Evolutionary conservation across 2,797 vertebrate genomes (phyloP).

Genomic region (Helostoma temminkii): DNA sequence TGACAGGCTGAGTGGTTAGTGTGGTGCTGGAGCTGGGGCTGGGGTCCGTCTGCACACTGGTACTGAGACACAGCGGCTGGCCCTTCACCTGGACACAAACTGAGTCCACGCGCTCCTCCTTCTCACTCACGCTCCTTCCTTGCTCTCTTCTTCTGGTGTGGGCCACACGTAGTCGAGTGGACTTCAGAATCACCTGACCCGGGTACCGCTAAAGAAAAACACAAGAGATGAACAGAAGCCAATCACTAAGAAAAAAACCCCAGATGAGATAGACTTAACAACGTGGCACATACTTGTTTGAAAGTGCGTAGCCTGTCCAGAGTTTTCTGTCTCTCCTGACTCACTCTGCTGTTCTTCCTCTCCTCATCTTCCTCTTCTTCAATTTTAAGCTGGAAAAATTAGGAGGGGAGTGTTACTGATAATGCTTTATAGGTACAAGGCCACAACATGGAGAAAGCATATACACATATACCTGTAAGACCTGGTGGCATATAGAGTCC

Average conservation of each 20-base stretch:
- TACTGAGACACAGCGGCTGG: conserved; percentile 83
- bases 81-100: conserved; percentile 53
- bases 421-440: neutral
- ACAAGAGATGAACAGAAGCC: neutral
- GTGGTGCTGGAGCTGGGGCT: conserved; percentile 77
- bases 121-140: conserved; percentile 49
- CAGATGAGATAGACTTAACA: neutral
- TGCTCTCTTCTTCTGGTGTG: conserved; percentile 81
- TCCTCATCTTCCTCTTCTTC: conserved; percentile 92
- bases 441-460: conserved; percentile 6
- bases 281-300: conserved; percentile 88
- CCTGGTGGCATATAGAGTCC: conserved; percentile 81
- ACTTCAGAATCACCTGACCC: conserved; percentile 96
- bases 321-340: conserved; percentile 95
- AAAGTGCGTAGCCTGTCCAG: conserved; percentile 95
- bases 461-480: conserved; percentile 80
- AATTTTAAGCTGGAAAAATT: conserved; percentile 74
- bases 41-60: conserved; percentile 85
- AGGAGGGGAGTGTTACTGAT: neutral
- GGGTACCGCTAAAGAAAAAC: conserved; percentile 88
- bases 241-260: neutral
- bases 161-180: conserved; percentile 87
- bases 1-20: conserved; percentile 78
- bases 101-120: conserved; percentile 70
- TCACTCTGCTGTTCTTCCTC: conserved; percentile 90